Conservation (phyloP, 2,113 vertebrate genomes). For the Amphilophus citrinellus region DNA sequence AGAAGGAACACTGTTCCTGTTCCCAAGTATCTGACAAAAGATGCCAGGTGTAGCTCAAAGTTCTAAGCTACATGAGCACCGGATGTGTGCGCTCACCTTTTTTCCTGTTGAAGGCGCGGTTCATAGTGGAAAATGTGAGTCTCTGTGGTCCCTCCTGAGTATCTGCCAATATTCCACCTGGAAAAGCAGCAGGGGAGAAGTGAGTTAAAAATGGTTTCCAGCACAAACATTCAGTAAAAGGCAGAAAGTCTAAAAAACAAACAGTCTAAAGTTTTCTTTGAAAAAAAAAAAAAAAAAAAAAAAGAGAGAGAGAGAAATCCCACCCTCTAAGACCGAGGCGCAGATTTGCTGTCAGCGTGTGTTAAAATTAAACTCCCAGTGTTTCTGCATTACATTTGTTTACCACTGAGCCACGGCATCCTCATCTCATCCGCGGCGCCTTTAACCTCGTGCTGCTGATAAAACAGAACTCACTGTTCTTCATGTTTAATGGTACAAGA, state of each 20-base stretch:
- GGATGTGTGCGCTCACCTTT: conserved; percentile 83
- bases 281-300: background rate
- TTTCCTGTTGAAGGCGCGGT: conserved; percentile 93
- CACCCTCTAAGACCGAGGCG: conserved; percentile 21
- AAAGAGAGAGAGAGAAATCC: background rate
- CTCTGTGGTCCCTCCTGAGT: conserved; percentile 50
- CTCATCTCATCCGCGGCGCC: background rate
- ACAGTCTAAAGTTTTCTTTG: background rate
- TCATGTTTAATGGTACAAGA: background rate
- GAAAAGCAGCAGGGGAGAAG: conserved; percentile 42
- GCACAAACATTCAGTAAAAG: conserved; percentile 18
- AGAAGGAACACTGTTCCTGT: background rate
- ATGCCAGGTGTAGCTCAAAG: background rate
- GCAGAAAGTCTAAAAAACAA: conserved; percentile 9
- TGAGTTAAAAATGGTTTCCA: conserved; percentile 23
- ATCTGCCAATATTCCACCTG: conserved; percentile 76
- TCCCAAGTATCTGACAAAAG: background rate
- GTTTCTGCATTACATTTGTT: conserved; percentile 15
- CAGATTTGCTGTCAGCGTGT: conserved; percentile 26
- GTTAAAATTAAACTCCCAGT: conserved; percentile 4
- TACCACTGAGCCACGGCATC: background rate
- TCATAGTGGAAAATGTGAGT: conserved; percentile 86
- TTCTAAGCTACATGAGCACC: background rate
- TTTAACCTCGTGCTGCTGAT: background rate
- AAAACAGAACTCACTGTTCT: conserved; percentile 3